Evolutionary conservation across 2,888 invertebrate species (phyloP).

Genomic region (Andrena praecox): DNA sequence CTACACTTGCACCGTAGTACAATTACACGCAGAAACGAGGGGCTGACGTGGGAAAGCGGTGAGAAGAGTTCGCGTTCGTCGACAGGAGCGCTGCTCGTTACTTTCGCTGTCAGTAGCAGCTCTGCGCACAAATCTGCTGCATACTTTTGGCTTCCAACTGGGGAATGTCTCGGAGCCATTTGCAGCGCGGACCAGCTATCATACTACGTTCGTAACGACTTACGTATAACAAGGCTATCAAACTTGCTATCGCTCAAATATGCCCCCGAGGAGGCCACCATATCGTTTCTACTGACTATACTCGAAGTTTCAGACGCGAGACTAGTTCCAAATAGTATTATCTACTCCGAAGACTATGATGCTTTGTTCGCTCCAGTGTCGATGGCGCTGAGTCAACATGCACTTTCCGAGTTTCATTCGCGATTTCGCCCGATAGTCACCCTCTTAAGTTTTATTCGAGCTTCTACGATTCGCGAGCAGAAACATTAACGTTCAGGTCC

Average conservation of each 20-base stretch:
- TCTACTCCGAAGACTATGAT: not conserved
- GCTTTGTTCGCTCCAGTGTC: not conserved
- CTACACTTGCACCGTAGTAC: too few species aligned
- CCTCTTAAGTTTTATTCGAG: slow-evolving; percentile 2
- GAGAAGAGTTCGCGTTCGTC: too few species aligned
- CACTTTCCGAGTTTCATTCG: not conserved
- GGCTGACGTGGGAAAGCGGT: too few species aligned
- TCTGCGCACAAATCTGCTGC: too few species aligned
- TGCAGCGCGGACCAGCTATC: too few species aligned
- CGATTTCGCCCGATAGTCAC: slow-evolving; percentile 1
- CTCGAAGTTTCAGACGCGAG: too few species aligned
- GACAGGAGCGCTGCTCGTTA: too few species aligned
- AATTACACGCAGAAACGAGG: too few species aligned
- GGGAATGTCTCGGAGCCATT: too few species aligned
- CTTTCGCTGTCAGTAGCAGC: too few species aligned
- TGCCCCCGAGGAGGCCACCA: not conserved
- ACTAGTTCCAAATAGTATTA: not conserved
- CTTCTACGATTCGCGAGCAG: not conserved
- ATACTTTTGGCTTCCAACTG: too few species aligned
- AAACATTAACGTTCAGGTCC: slow-evolving; percentile 15
- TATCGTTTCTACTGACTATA: not conserved
- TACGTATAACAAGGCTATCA: not conserved
- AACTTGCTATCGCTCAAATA: not conserved
- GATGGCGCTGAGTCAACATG: not conserved
- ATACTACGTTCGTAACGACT: not conserved